Conservation (phyloP, 2,888 invertebrate species). For the Phorcus lineatus region DNA sequence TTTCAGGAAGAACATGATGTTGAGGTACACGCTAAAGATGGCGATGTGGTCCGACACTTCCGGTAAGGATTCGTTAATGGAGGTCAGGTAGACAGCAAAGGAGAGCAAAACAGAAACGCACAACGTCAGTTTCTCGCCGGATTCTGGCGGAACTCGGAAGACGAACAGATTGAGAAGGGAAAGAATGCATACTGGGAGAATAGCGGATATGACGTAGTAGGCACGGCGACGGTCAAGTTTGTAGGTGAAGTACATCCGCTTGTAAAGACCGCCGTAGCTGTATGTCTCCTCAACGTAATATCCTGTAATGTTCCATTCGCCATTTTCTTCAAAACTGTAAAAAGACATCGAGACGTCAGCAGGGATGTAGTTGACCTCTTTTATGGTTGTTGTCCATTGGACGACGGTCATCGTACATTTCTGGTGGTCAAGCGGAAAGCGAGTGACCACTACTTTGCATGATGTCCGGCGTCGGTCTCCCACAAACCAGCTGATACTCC, state of each 20-base stretch:
- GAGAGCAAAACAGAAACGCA: neutral
- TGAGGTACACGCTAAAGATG: neutral
- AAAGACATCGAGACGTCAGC: neutral
- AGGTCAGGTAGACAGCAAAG: neutral
- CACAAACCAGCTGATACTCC: neutral
- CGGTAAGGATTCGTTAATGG: neutral
- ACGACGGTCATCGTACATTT: neutral
- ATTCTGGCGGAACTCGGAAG: neutral
- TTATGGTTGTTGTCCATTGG: neutral
- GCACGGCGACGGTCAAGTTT: neutral
- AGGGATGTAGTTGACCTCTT: neutral
- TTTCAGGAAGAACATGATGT: neutral
- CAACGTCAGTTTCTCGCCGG: neutral
- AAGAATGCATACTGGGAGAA: neutral
- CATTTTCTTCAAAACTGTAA: neutral
- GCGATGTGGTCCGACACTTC: neutral
- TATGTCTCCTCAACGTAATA: neutral
- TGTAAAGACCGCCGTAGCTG: too few species aligned
- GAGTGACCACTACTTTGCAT: neutral
- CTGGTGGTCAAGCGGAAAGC: neutral
- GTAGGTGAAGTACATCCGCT: too few species aligned
- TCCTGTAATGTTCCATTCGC: neutral
- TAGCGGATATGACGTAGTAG: neutral
- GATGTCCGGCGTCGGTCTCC: neutral
- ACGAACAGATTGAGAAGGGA: neutral